Evolutionary conservation across 2,797 vertebrate genomes (phyloP).

Genomic region (Neosalanx taihuensis): DNA sequence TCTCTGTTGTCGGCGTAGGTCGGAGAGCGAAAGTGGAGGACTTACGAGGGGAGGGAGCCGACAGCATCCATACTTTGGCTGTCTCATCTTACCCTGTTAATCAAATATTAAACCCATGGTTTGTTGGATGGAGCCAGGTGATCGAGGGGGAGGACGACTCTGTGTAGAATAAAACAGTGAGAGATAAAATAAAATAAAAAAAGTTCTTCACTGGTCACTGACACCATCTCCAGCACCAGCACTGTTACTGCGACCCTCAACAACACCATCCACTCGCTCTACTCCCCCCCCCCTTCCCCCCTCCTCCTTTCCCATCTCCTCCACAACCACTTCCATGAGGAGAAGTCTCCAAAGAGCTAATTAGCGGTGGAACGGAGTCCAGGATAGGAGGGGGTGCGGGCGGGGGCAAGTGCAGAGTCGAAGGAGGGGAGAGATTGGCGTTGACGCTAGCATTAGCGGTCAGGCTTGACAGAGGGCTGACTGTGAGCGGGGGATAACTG

Average conservation of each 20-base stretch:
- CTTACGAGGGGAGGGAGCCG: background rate
- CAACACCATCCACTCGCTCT: constrained; percentile 35
- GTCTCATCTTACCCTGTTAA: background rate
- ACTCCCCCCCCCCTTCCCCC: constrained; percentile 34
- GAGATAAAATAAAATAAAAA: constrained; percentile 50
- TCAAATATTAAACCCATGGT: constrained; percentile 6
- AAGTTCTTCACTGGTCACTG: constrained; percentile 80
- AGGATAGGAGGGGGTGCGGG: constrained; percentile 57
- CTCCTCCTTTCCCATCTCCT: constrained; percentile 31
- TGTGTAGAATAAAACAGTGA: constrained; percentile 33
- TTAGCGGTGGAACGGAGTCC: constrained; percentile 94
- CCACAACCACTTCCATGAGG: constrained; percentile 81
- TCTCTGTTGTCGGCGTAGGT: too few relatives aligned
- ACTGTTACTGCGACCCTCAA: constrained; percentile 47
- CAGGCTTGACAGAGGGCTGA: constrained; percentile 89
- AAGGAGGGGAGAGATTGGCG: constrained; percentile 83
- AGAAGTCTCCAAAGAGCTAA: constrained; percentile 99
- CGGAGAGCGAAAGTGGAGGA: background rate
- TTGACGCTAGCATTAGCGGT: constrained; percentile 80
- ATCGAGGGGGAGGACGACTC: constrained; percentile 57
- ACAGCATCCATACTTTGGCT: background rate
- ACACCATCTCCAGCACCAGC: constrained; percentile 37
- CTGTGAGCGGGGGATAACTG: constrained; percentile 88
- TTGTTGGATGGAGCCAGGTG: background rate
- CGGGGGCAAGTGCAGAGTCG: constrained; percentile 79